Evolutionary conservation across 2,113 vertebrate genomes (phyloP).

Genomic region (Sander lucioperca): DNA sequence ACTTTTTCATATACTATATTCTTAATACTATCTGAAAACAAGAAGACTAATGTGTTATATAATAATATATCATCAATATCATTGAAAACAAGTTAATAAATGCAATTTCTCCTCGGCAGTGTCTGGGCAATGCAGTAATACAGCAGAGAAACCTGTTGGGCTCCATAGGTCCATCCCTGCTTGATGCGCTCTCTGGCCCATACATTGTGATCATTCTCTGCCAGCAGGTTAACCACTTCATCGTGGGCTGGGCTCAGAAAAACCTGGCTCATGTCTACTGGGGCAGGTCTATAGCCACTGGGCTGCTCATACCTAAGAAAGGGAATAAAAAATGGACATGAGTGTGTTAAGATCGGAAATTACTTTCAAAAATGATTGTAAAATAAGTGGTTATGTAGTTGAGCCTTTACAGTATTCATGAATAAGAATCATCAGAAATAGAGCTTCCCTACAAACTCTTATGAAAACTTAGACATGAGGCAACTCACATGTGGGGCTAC

Average conservation of each 20-base stretch:
- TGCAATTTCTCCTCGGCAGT: background rate
- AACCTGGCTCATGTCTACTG: conserved; percentile 90
- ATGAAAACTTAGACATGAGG: background rate
- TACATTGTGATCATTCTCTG: conserved; percentile 94
- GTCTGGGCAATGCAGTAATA: background rate
- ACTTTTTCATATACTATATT: background rate
- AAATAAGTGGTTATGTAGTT: background rate
- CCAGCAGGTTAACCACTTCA: conserved; percentile 90
- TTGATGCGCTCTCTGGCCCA: conserved; percentile 94
- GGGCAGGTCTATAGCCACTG: conserved; percentile 93
- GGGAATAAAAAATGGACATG: background rate
- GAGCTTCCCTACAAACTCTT: background rate
- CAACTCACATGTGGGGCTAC: background rate
- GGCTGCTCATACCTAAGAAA: conserved; percentile 90
- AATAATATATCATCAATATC: too few relatives aligned
- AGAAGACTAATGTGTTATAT: background rate
- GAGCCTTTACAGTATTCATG: conserved; percentile 4
- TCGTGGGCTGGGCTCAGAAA: conserved; percentile 88
- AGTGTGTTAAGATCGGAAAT: background rate
- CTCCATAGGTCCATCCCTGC: conserved; percentile 94
- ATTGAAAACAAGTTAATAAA: conserved; percentile 7
- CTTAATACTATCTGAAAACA: background rate
- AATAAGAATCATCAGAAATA: background rate
- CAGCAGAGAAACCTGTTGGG: conserved; percentile 87
- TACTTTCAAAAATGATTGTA: background rate